These are phyloP conservation scores for Caenorhabditis sp. DNA, from an alignment of 2,888 invertebrate genomes.

Conservation along the genomic window DNA sequence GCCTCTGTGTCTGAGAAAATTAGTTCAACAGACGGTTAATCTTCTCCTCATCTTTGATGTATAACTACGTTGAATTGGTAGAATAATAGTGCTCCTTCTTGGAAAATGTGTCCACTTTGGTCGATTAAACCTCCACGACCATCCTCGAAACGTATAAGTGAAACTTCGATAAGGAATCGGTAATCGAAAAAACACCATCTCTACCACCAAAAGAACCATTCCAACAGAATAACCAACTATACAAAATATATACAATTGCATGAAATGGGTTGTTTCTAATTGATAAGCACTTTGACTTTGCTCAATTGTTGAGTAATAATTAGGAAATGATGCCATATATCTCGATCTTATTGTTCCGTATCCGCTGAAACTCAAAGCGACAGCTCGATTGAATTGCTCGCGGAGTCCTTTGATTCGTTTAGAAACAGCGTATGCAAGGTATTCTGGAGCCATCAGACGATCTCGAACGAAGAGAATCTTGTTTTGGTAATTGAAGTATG, in stretches of 20 bases:
- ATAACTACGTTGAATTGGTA: slow-evolving; percentile 25
- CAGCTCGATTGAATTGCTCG: slow-evolving; percentile 44
- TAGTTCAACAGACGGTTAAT: slow-evolving; percentile 15
- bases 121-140: slow-evolving; percentile 29
- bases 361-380: slow-evolving; percentile 26
- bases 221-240: slow-evolving; percentile 13
- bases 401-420: slow-evolving; percentile 42
- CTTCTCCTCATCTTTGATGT: slow-evolving; percentile 21
- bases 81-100: slow-evolving; percentile 31
- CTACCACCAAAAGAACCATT: slow-evolving; percentile 9
- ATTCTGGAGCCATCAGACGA: slow-evolving; percentile 37
- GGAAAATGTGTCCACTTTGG: slow-evolving; percentile 33
- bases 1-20: not conserved
- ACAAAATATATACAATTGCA: slow-evolving; percentile 35
- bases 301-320: slow-evolving; percentile 15
- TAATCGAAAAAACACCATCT: slow-evolving; percentile 18
- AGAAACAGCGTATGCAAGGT: slow-evolving; percentile 41
- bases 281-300: slow-evolving; percentile 15
- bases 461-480: slow-evolving; percentile 46
- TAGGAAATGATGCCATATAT: slow-evolving; percentile 26
- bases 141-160: slow-evolving; percentile 21
- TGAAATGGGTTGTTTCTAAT: slow-evolving; percentile 33
- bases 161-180: slow-evolving; percentile 15
- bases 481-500: slow-evolving; percentile 23
- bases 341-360: slow-evolving; percentile 25